Evolutionary conservation across 1,140 invertebrate species (phyloP).

Genomic region (Diabrotica virgifera): DNA sequence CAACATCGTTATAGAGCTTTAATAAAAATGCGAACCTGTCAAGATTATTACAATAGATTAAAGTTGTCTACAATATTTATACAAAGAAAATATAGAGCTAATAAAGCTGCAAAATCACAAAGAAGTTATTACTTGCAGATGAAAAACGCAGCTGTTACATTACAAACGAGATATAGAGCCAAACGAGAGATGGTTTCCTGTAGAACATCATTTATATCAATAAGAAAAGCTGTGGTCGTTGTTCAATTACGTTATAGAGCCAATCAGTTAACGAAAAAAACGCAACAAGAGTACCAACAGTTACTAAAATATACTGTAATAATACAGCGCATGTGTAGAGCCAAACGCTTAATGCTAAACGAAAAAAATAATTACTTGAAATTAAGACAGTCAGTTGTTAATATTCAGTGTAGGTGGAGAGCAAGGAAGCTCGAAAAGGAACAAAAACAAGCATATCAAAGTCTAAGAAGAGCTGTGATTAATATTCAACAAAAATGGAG

Average conservation of each 20-base stretch:
- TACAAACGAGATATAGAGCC: constrained; percentile 52
- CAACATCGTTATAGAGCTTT: constrained; percentile 50
- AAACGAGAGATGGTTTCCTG: constrained; percentile 26
- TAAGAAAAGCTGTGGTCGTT: constrained; percentile 30
- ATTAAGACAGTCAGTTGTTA: constrained; percentile 42
- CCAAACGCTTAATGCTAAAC: constrained; percentile 43
- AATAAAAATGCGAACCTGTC: constrained; percentile 4
- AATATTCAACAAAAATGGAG: constrained; percentile 17
- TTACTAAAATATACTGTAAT: constrained; percentile 10
- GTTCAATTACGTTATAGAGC: constrained; percentile 42
- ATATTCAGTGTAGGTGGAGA: constrained; percentile 51
- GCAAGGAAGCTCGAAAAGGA: constrained; percentile 21
- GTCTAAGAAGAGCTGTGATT: constrained; percentile 7
- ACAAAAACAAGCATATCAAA: background rate
- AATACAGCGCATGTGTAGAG: constrained; percentile 53
- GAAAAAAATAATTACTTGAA: constrained; percentile 33
- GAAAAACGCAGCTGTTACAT: constrained; percentile 27
- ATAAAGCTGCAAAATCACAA: constrained; percentile 28
- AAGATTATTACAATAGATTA: background rate
- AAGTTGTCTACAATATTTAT: constrained; percentile 32
- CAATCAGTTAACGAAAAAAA: constrained; percentile 38
- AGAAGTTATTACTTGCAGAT: constrained; percentile 33
- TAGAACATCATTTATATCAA: constrained; percentile 37
- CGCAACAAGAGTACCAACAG: constrained; percentile 33
- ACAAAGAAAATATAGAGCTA: constrained; percentile 42